Evolutionary conservation across 1,140 invertebrate species (phyloP).

Genomic region (Leptopilina boulardi): DNA sequence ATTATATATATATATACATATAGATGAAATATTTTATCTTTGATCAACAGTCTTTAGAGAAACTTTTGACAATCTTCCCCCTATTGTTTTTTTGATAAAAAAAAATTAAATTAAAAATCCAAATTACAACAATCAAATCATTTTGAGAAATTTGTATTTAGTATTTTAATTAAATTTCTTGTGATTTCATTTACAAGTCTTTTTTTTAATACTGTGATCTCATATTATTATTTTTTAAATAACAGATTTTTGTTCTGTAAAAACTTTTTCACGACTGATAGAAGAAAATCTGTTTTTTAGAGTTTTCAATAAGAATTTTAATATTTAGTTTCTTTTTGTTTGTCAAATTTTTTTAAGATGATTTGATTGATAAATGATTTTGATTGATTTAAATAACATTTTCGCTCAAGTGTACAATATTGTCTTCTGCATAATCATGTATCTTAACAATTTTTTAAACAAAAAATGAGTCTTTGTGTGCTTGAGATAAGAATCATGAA

Average conservation of each 20-base stretch:
- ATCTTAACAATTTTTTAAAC: conserved; percentile 56
- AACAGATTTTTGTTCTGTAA: conserved; percentile 15
- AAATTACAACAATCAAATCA: conserved; percentile 11
- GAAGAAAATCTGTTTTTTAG: conserved; percentile 30
- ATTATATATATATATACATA: neutral
- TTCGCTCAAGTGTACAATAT: conserved; percentile 58
- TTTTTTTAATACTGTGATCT: conserved; percentile 20
- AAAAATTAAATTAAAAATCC: neutral
- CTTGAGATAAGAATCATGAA: conserved; percentile 54
- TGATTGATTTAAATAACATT: neutral
- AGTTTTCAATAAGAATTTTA: conserved; percentile 1
- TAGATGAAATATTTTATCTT: conserved; percentile 4
- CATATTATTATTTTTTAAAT: conserved; percentile 25
- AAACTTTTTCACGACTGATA: conserved; percentile 19
- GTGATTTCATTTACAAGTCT: neutral
- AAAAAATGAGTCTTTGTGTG: conserved; percentile 63
- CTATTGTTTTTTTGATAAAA: neutral
- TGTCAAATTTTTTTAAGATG: neutral
- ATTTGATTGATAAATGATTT: neutral
- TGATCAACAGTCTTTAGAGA: conserved; percentile 8
- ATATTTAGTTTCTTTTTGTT: conserved; percentile 27
- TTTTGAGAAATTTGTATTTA: conserved; percentile 4
- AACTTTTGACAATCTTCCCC: conserved; percentile 14
- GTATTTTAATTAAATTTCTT: conserved; percentile 19
- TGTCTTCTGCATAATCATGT: conserved; percentile 66